Evolutionary conservation across 1,140 invertebrate genomes (phyloP).

Genomic region (Dermatophagoides farinae): DNA sequence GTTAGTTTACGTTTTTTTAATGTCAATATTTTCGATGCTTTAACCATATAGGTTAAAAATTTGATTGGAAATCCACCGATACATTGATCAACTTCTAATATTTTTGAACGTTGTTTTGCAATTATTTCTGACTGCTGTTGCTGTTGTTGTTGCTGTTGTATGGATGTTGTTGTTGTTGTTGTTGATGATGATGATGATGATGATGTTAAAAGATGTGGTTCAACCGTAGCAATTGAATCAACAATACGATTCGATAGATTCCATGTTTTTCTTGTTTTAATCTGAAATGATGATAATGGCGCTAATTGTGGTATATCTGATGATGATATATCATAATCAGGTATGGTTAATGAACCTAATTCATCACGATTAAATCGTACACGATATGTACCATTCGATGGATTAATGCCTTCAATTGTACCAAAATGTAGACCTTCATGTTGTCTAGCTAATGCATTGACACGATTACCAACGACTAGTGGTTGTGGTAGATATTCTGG

Average conservation of each 20-base stretch:
- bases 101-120: neutral
- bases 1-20: conserved; percentile 61
- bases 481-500: conserved; percentile 89
- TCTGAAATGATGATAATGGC: conserved; percentile 58
- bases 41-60: conserved; percentile 62
- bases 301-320: conserved; percentile 78
- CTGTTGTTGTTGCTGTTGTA: neutral
- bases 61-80: conserved; percentile 64
- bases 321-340: conserved; percentile 86
- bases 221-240: neutral
- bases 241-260: conserved; percentile 13
- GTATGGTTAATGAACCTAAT: conserved; percentile 82
- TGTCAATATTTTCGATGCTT: conserved; percentile 60
- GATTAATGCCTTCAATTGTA: conserved; percentile 89
- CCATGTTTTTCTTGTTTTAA: conserved; percentile 45
- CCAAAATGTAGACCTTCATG: conserved; percentile 94
- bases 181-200: neutral
- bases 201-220: neutral
- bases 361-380: conserved; percentile 85
- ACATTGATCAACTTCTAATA: conserved; percentile 27
- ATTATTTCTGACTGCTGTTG: neutral
- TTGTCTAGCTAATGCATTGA: conserved; percentile 53
- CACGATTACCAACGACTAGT: conserved; percentile 87
- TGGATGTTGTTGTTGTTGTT: neutral
- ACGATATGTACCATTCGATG: conserved; percentile 86